These are phyloP conservation scores for Glaucidium brasilianum DNA, from an alignment of 2,113 vertebrate genomes.

Conservation along the genomic window DNA sequence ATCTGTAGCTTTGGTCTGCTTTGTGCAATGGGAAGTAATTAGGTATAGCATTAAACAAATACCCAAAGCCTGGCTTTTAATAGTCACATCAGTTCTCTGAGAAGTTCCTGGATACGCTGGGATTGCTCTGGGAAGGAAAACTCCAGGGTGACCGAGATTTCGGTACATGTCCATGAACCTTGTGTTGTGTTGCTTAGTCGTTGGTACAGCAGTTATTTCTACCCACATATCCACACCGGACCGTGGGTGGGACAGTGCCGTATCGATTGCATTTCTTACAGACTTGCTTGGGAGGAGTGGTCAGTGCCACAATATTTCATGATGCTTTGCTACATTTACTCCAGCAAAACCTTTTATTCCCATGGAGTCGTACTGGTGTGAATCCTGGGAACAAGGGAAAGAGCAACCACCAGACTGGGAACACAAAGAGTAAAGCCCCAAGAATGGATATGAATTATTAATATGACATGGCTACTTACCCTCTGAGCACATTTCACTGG, in stretches of 20 bases:
- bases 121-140: background rate
- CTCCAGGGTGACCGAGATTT: background rate
- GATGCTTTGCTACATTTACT: rapidly evolving
- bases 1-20: background rate
- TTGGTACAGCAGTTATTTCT: background rate
- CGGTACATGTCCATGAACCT: background rate
- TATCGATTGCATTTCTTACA: background rate
- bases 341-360: background rate
- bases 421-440: background rate
- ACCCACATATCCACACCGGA: background rate
- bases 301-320: background rate
- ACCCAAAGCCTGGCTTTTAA: background rate
- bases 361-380: background rate
- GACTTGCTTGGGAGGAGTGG: background rate
- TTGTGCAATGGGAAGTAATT: background rate
- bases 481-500: background rate
- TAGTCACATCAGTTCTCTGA: background rate
- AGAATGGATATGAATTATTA: background rate
- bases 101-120: background rate
- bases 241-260: too few relatives aligned
- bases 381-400: background rate
- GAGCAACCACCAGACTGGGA: background rate
- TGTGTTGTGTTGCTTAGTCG: background rate
- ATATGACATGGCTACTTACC: background rate
- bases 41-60: background rate